Evolutionary conservation across 1,140 invertebrate genomes (phyloP), one percentile per base, ranked within the genome.

Genomic region (Nylanderia fulva): DNA sequence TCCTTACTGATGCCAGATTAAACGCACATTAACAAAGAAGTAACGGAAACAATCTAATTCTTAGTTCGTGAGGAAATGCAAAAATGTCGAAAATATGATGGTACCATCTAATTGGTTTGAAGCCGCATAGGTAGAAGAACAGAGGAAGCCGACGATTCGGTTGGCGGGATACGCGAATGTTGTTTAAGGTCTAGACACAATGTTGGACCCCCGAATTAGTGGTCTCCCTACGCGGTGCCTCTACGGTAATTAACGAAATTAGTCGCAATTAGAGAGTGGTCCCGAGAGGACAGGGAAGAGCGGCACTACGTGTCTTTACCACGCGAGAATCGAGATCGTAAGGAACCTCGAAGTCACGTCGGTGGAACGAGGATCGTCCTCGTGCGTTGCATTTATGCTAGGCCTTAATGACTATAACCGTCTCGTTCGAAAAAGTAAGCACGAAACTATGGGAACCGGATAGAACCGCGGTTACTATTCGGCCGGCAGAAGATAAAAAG

Each of bases 151-250:
- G 86, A 66, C 79, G 54, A 33, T 58, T 29, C 61, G 74, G 84
- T 83, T 72, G 87, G 45, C 87, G 75, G 85, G 88, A 89, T 90
- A 88, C 92, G 92, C 92, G 91, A 93, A 94, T 93, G 92, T 94
- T 94, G 93, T 94, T 94, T 94, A 93, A 93, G 91, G 93, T 94
- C 93, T 94, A 94, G 93, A 94, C 93, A 91, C 92, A 93, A 93
- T 92, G 93, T 94, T 91, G 90, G 91, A 94, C 91, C 93, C 93
- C 85, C 83, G 91, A 94, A 94, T 94, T 94, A 94, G 93, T 87
- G 91, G 88, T 71, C 85, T 84, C 71, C 82, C 86, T 61, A 77
- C 86, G 85, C 77, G 76, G 60, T 87, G 87, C 85, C 88, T 90
- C 87, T 86, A 90, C 84, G 91, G 91, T 94, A 94, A 94, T 94